These are phyloP conservation scores for Sitophilus oryzae DNA, from an alignment of 1,140 invertebrate genomes.

Conservation along the genomic window DNA sequence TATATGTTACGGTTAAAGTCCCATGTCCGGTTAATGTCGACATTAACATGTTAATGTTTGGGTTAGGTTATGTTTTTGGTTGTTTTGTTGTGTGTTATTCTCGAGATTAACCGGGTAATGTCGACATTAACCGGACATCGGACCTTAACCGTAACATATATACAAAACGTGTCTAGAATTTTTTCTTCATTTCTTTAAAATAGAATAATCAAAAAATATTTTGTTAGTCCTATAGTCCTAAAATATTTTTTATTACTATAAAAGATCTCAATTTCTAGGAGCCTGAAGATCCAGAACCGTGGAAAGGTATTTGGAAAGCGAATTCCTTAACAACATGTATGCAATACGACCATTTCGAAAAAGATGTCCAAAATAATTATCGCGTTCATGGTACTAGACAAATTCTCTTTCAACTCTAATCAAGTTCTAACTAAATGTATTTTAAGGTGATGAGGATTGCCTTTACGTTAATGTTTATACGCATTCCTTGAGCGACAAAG, in stretches of 20 bases:
- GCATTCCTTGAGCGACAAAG: slow-evolving; percentile 29
- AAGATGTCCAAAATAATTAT: slow-evolving; percentile 19
- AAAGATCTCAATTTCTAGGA: slow-evolving; percentile 21
- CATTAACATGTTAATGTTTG: no score
- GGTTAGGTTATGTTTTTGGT: no score
- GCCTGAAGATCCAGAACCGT: slow-evolving; percentile 30
- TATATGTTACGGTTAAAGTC: no score
- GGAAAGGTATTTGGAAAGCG: slow-evolving; percentile 32
- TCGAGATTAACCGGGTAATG: no score
- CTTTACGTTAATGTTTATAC: slow-evolving; percentile 51
- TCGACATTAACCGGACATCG: no score
- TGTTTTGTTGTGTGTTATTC: no score
- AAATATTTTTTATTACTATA: background rate
- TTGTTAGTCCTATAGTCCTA: no score
- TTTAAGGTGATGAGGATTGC: slow-evolving; percentile 50
- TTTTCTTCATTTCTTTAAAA: no score
- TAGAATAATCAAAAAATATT: no score
- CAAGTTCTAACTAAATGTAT: background rate
- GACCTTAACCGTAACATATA: no score
- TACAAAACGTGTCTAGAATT: no score
- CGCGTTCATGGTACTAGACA: slow-evolving; percentile 27
- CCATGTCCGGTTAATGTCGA: no score
- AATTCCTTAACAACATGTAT: slow-evolving; percentile 32
- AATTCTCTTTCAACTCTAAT: background rate
- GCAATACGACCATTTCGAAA: slow-evolving; percentile 33